Evolutionary conservation across 2,113 vertebrate species (phyloP).

Genomic region (Epinephelus moara): DNA sequence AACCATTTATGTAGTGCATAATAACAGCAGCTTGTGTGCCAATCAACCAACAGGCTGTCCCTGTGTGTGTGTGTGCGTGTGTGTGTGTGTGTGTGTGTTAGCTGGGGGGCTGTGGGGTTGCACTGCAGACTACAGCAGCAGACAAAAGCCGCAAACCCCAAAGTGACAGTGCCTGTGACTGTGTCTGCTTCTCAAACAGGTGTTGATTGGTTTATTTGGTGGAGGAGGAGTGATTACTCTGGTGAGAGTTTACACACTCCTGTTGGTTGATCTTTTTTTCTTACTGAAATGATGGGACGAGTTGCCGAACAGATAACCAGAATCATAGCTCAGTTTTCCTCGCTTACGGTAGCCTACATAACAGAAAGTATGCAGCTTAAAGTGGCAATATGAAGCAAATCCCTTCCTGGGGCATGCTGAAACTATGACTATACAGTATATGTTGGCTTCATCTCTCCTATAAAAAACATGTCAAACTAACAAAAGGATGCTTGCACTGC

Average conservation of each 20-base stretch:
- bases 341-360: not conserved
- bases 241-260: slow-evolving; percentile 39
- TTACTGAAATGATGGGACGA: slow-evolving; percentile 59
- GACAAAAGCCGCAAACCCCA: slow-evolving; percentile 12
- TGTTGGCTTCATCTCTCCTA: not conserved
- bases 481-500: slow-evolving; percentile 28
- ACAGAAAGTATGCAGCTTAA: not conserved
- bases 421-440: not conserved
- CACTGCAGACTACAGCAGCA: slow-evolving; percentile 15
- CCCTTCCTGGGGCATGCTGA: not conserved
- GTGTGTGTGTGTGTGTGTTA: not conserved
- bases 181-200: slow-evolving; percentile 43
- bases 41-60: slow-evolving; percentile 26
- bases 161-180: slow-evolving; percentile 39
- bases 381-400: not conserved
- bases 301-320: not conserved
- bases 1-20: slow-evolving; percentile 20
- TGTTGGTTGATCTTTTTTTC: slow-evolving; percentile 1
- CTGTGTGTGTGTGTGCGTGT: not conserved
- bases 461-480: not conserved
- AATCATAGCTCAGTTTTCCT: not conserved
- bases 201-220: slow-evolving; percentile 51
- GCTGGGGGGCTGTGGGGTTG: not conserved
- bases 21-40: slow-evolving; percentile 30
- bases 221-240: slow-evolving; percentile 54